These are phyloP conservation scores for Danio tinwini DNA, from an alignment of 2,797 vertebrate genomes.

Conservation along the genomic window DNA sequence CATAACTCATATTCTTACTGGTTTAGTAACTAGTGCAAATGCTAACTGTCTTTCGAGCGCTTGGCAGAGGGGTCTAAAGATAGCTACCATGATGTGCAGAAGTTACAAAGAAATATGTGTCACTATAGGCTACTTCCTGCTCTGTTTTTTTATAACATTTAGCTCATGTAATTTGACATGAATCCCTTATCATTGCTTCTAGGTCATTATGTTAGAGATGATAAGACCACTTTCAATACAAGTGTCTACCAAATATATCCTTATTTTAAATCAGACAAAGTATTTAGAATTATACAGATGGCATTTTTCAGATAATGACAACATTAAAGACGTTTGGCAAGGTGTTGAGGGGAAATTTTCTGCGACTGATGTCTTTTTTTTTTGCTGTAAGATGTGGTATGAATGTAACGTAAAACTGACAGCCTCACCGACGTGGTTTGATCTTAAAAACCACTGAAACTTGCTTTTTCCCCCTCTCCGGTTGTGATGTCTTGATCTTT, in stretches of 20 bases:
- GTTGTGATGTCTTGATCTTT: constrained; percentile 26
- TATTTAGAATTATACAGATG: neutral
- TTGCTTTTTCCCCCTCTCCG: constrained; percentile 46
- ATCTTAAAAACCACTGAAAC: constrained; percentile 72
- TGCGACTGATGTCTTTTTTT: constrained; percentile 47
- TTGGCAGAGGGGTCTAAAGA: neutral
- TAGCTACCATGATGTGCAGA: neutral
- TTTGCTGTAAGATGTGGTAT: constrained; percentile 58
- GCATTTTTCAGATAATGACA: neutral
- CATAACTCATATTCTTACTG: neutral
- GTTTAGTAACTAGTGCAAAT: neutral
- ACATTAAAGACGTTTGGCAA: constrained; percentile 22
- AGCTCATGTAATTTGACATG: neutral
- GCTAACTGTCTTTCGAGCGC: neutral
- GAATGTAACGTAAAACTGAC: constrained; percentile 50
- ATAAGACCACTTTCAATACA: neutral
- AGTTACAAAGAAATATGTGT: neutral
- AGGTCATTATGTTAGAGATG: neutral
- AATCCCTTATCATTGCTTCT: neutral
- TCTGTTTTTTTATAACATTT: too few species aligned
- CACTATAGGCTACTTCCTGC: neutral
- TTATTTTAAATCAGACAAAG: too few species aligned
- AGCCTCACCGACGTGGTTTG: constrained; percentile 67
- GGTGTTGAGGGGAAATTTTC: constrained; percentile 44
- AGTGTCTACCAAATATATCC: neutral